Percentiles rank a stretch among this genome's conserved stretches.
Evolutionary conservation across 2,113 vertebrate genomes (phyloP).

Genomic region (Leptobrachium leishanense): DNA sequence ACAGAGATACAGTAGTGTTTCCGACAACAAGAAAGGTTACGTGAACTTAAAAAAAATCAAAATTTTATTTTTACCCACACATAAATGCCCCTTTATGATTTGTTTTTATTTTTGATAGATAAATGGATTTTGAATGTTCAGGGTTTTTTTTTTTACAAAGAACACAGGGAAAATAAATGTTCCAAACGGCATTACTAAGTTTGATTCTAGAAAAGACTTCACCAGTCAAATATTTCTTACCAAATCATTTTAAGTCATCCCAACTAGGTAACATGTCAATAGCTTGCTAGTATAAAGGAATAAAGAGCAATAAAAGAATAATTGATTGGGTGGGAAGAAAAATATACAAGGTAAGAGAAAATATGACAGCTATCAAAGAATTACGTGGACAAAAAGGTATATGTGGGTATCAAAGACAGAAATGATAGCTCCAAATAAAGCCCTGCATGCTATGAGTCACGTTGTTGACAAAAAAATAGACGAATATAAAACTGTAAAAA

Average conservation of each 20-base stretch:
- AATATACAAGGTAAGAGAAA: not conserved
- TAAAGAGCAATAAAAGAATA: not conserved
- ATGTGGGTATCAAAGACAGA: not conserved
- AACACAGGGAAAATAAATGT: not conserved
- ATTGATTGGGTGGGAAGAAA: not conserved
- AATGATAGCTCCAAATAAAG: not conserved
- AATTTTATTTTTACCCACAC: not conserved
- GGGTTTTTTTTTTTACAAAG: not conserved
- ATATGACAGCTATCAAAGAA: not conserved
- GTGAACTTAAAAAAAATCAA: too few species aligned
- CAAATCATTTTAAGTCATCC: not conserved
- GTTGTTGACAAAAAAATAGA: conserved; percentile 15
- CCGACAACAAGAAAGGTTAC: too few species aligned
- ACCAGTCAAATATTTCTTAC: not conserved
- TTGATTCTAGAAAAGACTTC: conserved; percentile 17
- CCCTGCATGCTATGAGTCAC: conserved; percentile 11
- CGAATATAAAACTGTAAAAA: not conserved
- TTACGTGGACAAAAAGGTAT: not conserved
- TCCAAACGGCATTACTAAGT: not conserved
- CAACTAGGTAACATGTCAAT: not conserved
- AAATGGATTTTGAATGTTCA: not conserved
- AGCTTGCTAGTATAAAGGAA: not conserved
- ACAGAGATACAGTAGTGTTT: too few species aligned
- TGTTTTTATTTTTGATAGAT: not conserved
- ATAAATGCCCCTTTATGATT: not conserved